A percentile compares a stretch with the other conserved stretches of the same genome.
These are phyloP conservation scores for Scotopteryx bipunctaria DNA, from an alignment of 2,888 invertebrate genomes.

Conservation along the genomic window DNA sequence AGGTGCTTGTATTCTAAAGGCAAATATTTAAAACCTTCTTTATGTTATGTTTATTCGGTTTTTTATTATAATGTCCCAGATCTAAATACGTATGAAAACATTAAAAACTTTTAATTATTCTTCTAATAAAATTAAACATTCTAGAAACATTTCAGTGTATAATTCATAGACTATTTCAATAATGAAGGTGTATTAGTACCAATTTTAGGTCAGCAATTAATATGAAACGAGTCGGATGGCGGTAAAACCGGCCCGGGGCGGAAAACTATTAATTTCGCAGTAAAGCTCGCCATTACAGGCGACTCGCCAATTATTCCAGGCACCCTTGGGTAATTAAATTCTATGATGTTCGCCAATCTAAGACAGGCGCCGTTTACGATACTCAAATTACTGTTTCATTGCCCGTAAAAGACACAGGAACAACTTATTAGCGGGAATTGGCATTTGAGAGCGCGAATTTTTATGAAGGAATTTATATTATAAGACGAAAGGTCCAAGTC, in stretches of 20 bases:
- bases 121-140: constrained; percentile 26
- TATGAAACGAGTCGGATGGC: constrained; percentile 57
- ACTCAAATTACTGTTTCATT: constrained; percentile 75
- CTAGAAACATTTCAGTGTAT: constrained; percentile 26
- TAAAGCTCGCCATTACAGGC: constrained; percentile 73
- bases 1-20: too few species aligned
- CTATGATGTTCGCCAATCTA: constrained; percentile 77
- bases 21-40: too few species aligned
- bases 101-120: too few species aligned
- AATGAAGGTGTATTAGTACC: constrained; percentile 53
- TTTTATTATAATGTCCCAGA: too few species aligned
- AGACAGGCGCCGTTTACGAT: constrained; percentile 77
- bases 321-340: constrained; percentile 78
- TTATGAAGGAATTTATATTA: constrained; percentile 34
- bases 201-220: constrained; percentile 69
- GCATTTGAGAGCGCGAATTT: constrained; percentile 28
- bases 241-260: constrained; percentile 62
- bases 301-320: constrained; percentile 76
- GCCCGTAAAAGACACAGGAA: constrained; percentile 66
- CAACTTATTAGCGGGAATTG: constrained; percentile 51
- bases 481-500: constrained; percentile 8
- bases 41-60: too few species aligned
- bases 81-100: too few species aligned
- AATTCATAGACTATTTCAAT: constrained; percentile 47
- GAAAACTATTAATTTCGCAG: constrained; percentile 78